Evolutionary conservation across 1,140 invertebrate genomes (phyloP), one percentile per base, ranked within the genome.

Genomic region (Drosophila aff.): DNA sequence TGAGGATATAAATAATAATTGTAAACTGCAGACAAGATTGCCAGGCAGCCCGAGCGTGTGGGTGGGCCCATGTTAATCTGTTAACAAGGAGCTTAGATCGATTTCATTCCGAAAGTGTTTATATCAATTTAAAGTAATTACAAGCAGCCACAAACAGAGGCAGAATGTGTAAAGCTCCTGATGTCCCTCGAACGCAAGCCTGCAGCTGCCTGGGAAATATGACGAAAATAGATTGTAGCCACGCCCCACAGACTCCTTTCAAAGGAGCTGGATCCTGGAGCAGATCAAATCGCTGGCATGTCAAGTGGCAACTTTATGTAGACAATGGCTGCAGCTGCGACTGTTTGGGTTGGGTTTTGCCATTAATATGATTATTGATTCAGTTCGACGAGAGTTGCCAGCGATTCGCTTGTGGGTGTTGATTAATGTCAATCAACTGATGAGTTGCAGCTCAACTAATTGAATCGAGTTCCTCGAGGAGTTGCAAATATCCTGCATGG

Each of bases 41-140:
- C 62, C 62, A n/a, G 62, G 62, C 38, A 26, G 28, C 57, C 57
- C 15, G 33, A 2, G 43, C 38, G 60, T 74, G 73, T 71, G 81
- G 52, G 76, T 68, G 53, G 60, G 73, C 52, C 58, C 58, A 79
- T 82, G 85, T 90, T 90, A 90, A 90, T 90, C 85, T 90, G 85
- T 90, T 90, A 91, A 90, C 85, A 90, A 85, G 85, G 73, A 90
- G 82, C 86, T 90, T 90, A 91, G 86, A 90, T 90, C 86, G 85
- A 90, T 90, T 90, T 85, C 86, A 90, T 90, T 85, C 76, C 76
- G 73, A 85, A 90, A 90, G 85, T 90, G 85, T 90, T 91, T 90
- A 90, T 90, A 90, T 90, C 85, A 90, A 90, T 90, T 90, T 90
- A 82, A 90, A 90, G 85, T 90, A 90, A 90, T 90, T 90, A 90